phyloP scores from a whole-genome alignment of 2,888 invertebrate genomes.

The Urechis unicinctus region DNA sequence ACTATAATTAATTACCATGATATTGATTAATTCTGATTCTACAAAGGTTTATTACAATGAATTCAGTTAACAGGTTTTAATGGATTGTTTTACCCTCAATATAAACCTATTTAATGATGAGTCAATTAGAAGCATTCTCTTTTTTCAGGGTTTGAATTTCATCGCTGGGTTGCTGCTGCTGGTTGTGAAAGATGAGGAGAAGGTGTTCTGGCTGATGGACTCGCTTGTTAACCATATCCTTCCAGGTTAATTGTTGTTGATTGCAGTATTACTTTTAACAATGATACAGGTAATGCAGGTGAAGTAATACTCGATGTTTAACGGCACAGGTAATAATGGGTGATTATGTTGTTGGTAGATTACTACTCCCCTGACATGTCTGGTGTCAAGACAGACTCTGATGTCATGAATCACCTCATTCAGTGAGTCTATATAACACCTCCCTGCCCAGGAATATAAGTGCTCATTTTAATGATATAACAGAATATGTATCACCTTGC shows the following conservation, averaged over 20 bases:
- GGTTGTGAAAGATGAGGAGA: constrained; percentile 82
- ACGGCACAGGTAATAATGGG: not conserved
- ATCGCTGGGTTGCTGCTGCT: constrained; percentile 79
- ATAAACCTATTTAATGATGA: not conserved
- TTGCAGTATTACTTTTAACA: not conserved
- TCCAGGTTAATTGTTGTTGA: constrained; percentile 53
- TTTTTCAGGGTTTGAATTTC: constrained; percentile 76
- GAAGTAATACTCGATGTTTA: too few species aligned
- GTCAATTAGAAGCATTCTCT: not conserved
- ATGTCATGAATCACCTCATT: constrained; percentile 80
- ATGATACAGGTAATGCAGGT: not conserved
- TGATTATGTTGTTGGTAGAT: constrained; percentile 43
- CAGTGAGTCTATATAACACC: constrained; percentile 54
- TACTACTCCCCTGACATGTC: constrained; percentile 87
- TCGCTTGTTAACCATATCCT: constrained; percentile 78
- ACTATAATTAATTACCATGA: not conserved
- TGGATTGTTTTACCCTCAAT: not conserved
- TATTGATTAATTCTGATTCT: not conserved
- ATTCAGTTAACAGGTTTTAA: not conserved
- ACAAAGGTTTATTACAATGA: not conserved
- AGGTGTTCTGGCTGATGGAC: constrained; percentile 87
- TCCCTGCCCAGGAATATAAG: too few species aligned
- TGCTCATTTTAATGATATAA: too few species aligned
- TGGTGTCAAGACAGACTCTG: constrained; percentile 80
- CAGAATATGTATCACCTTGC: too few species aligned